A percentile compares a stretch with the other conserved stretches of the same genome.
Evolutionary conservation across 2,113 vertebrate genomes (phyloP).

Genomic region (Tenrec ecaudatus): DNA sequence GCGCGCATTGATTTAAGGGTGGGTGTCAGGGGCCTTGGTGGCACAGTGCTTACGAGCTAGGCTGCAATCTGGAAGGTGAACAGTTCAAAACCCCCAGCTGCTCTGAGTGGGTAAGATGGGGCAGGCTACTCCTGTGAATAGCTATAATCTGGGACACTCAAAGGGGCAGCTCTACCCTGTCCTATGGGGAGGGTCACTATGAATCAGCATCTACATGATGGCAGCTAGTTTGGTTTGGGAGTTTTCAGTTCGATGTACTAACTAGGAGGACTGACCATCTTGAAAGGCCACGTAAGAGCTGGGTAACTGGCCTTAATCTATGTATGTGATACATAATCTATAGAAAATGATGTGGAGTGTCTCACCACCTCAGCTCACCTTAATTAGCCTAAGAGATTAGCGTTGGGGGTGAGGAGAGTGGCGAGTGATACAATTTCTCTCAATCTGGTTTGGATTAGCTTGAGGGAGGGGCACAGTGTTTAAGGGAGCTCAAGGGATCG

Average conservation of each 20-base stretch:
- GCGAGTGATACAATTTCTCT: constrained; percentile 41
- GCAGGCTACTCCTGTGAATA: too few species aligned
- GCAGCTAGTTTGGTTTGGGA: too few species aligned
- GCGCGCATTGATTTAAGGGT: neutral
- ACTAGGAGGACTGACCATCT: constrained; percentile 28
- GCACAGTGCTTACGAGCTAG: too few species aligned
- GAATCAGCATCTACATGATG: too few species aligned
- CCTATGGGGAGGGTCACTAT: too few species aligned
- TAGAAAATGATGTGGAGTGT: neutral
- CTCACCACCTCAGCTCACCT: constrained; percentile 23
- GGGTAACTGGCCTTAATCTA: constrained; percentile 33
- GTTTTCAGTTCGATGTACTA: neutral
- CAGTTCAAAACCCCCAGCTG: too few species aligned
- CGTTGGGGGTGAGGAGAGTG: neutral
- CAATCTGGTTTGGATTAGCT: constrained; percentile 52
- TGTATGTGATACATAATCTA: neutral
- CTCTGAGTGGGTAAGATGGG: too few species aligned
- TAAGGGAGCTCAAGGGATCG: constrained; percentile 35
- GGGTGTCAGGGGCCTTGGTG: neutral
- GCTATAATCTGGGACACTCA: too few species aligned
- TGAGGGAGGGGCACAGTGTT: constrained; percentile 3
- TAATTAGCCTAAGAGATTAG: neutral
- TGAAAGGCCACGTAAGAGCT: constrained; percentile 58
- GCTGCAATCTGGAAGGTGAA: too few species aligned
- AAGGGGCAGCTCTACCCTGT: too few species aligned